phyloP scores from a whole-genome alignment of 2,888 invertebrate species.

The Megalurothrips usitatus region DNA sequence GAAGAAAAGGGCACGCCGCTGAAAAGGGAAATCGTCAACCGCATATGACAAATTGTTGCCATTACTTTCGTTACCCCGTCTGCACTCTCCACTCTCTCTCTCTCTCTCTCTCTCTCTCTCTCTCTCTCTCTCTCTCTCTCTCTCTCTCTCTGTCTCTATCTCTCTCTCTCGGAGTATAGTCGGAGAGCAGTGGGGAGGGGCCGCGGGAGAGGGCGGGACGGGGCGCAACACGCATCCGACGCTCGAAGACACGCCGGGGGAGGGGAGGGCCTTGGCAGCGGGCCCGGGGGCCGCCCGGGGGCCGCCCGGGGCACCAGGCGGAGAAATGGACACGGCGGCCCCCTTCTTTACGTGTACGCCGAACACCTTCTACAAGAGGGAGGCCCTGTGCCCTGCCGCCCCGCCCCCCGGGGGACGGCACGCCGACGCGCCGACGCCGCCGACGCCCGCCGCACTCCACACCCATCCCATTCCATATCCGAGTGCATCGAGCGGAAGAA shows the following conservation, averaged over 20 bases:
- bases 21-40: slow-evolving; percentile 22
- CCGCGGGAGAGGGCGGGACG: background rate
- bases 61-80: slow-evolving; percentile 6
- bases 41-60: slow-evolving; percentile 25
- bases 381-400: background rate
- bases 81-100: background rate
- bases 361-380: slow-evolving; percentile 15
- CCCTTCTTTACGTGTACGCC: background rate
- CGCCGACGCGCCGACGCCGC: too few species aligned
- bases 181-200: too few species aligned
- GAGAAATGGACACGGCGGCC: background rate
- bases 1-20: slow-evolving; percentile 10
- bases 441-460: background rate
- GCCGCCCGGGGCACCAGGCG: background rate
- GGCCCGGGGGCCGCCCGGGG: background rate
- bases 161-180: too few species aligned
- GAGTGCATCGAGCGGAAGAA: slow-evolving; percentile 16
- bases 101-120: too few species aligned
- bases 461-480: background rate
- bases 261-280: background rate
- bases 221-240: background rate
- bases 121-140: too few species aligned
- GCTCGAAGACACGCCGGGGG: background rate
- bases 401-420: background rate
- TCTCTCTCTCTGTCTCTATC: too few species aligned